Base-by-base conservation (phyloP, 2,888 invertebrate genomes). In the Neuroscelio doddi region DNA sequence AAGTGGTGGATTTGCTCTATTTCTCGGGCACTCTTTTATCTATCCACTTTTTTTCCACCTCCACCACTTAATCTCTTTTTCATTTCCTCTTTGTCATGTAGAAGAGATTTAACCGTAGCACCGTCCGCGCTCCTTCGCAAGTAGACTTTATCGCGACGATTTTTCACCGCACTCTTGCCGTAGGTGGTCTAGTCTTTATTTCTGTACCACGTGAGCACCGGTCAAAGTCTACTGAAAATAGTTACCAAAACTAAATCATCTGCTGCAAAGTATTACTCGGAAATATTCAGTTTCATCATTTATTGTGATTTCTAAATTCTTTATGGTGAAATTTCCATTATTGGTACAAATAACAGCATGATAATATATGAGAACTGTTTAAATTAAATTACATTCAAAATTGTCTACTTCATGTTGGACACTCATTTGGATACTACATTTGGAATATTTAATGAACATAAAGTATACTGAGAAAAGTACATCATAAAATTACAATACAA, bases 71-170 rank as follows among this genome's bases (percentile, higher is more conserved):
- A 44, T 44, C 44, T 44, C 44, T 44, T 29, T 44, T 44, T 44
- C 29, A 44, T 44, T 44, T 44, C 44, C 44, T 44, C 44, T 44
- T 44, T 44, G 44, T 44, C 27, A 44, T 44, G 44, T 15, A 44
- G 29, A 44, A 29, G 29, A 44, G 44, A 29, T 29, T 27, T 29
- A 44, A 27, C 38, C 38, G 15, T 15, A 21, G 16, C 38, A 12
- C 44, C 7, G 44, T 29, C 44, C 44, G 44, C 44, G 44, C 15
- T 42, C 42, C 12, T 26, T 42, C 44, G 27, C 29, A 15, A 29
- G 44, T 21, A 41, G 41, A 41, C 26, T 41, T 41, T 41, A 29
- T 29, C 44, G 44, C 29, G 29, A 44, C 44, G 27, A 44, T 44
- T 44, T 29, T 29, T 44, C 44, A 44, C 44, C 27, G 27, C 21